Evolutionary conservation across 1,140 invertebrate species (phyloP).

Genomic region (Pteromalus puparum): DNA sequence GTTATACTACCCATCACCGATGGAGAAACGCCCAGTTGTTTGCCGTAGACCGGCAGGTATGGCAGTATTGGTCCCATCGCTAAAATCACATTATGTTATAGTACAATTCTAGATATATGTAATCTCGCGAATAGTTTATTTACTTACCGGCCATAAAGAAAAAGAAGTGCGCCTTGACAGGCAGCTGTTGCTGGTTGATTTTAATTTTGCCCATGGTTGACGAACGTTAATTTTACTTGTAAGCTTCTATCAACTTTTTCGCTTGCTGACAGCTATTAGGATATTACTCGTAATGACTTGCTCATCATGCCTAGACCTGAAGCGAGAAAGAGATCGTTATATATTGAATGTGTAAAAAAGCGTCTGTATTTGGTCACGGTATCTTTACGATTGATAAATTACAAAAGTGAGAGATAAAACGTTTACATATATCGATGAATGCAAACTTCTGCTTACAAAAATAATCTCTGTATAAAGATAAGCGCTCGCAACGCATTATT

Average conservation of each 20-base stretch:
- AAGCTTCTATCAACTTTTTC: slow-evolving; percentile 7
- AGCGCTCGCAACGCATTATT: too few relatives aligned
- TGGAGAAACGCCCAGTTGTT: slow-evolving; percentile 84
- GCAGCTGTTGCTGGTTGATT: slow-evolving; percentile 81
- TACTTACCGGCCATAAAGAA: slow-evolving; percentile 87
- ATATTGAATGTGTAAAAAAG: neutral
- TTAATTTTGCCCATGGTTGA: slow-evolving; percentile 73
- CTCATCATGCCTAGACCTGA: neutral
- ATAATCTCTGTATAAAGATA: too few relatives aligned
- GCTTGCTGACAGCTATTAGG: too few relatives aligned
- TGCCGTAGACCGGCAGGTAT: slow-evolving; percentile 83
- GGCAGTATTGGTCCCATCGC: slow-evolving; percentile 86
- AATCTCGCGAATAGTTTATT: neutral
- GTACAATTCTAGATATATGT: neutral
- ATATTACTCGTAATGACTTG: neutral
- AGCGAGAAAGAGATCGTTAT: neutral
- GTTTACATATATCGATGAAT: neutral
- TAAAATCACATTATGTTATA: slow-evolving; percentile 61
- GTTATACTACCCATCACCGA: slow-evolving; percentile 84
- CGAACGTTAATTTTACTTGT: neutral
- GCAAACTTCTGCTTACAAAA: too few relatives aligned
- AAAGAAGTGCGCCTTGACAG: slow-evolving; percentile 88
- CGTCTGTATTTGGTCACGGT: neutral
- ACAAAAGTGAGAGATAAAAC: neutral
- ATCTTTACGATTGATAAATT: slow-evolving; percentile 15